Percentiles rank a stretch among this genome's conserved stretches.
These are phyloP conservation scores for Danio albolineatus DNA, from an alignment of 2,797 vertebrate genomes.

Conservation along the genomic window DNA sequence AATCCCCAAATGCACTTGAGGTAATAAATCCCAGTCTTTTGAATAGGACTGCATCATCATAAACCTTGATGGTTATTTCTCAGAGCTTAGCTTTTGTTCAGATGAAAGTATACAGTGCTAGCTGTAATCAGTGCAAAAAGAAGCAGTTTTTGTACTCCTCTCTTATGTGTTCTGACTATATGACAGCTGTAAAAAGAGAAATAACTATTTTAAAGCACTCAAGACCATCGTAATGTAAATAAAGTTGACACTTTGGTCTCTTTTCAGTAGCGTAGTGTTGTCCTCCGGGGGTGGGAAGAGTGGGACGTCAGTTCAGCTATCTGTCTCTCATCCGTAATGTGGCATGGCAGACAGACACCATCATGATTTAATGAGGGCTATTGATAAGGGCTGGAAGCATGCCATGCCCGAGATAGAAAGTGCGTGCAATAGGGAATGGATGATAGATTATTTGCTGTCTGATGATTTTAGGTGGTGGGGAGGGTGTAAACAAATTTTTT, in stretches of 20 bases:
- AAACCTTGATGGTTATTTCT: neutral
- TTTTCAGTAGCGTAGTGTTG: conserved; percentile 10
- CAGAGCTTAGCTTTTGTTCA: neutral
- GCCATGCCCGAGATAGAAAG: conserved; percentile 72
- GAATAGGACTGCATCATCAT: neutral
- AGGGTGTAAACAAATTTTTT: conserved; percentile 25
- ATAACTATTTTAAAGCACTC: neutral
- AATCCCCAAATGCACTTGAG: neutral
- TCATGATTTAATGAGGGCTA: conserved; percentile 63
- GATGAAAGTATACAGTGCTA: neutral
- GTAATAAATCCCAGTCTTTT: neutral
- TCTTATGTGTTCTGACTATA: neutral
- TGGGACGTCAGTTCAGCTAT: conserved; percentile 27
- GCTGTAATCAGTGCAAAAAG: neutral
- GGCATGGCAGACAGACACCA: conserved; percentile 43
- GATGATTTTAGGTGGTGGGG: conserved; percentile 6
- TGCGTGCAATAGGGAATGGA: neutral
- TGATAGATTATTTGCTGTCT: conserved; percentile 18
- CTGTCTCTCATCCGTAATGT: conserved; percentile 41
- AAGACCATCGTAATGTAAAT: conserved; percentile 29
- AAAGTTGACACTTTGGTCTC: conserved; percentile 42
- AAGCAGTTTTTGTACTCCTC: neutral
- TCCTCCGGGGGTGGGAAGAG: conserved; percentile 24
- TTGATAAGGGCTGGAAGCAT: conserved; percentile 73
- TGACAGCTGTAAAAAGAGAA: neutral